Evolutionary conservation across 1,140 invertebrate species (phyloP).

Genomic region (Bombus impatiens): DNA sequence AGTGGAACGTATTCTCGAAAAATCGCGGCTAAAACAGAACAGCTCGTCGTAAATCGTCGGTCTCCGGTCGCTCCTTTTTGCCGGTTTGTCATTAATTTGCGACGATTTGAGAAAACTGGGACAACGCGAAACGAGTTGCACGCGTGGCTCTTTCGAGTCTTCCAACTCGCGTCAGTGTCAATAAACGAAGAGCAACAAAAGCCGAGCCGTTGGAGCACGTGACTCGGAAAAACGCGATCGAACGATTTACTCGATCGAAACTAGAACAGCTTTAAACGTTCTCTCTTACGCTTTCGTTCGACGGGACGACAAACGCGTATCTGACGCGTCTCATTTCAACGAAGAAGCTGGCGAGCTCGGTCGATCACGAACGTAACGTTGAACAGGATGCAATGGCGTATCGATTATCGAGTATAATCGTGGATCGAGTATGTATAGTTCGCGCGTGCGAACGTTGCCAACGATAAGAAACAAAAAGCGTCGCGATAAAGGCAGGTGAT

Average conservation of each 20-base stretch:
- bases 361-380: background rate
- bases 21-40: background rate
- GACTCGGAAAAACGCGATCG: background rate
- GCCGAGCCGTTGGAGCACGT: background rate
- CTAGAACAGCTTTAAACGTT: slow-evolving; percentile 4
- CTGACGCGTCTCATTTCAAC: too few relatives aligned
- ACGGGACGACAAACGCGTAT: background rate
- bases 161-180: background rate
- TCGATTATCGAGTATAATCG: background rate
- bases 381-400: background rate
- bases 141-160: background rate
- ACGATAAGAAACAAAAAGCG: background rate
- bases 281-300: too few relatives aligned
- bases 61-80: background rate
- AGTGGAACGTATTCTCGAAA: background rate
- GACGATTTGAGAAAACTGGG: slow-evolving; percentile 20
- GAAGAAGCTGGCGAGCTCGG: background rate
- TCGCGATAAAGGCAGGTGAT: background rate
- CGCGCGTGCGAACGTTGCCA: background rate
- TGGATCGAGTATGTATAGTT: background rate
- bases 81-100: background rate
- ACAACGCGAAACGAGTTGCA: background rate
- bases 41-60: background rate
- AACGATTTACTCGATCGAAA: background rate
- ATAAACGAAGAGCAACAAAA: slow-evolving; percentile 4